phyloP scores from a whole-genome alignment of 1,140 invertebrate genomes.

The Drosophila kepulauana region DNA sequence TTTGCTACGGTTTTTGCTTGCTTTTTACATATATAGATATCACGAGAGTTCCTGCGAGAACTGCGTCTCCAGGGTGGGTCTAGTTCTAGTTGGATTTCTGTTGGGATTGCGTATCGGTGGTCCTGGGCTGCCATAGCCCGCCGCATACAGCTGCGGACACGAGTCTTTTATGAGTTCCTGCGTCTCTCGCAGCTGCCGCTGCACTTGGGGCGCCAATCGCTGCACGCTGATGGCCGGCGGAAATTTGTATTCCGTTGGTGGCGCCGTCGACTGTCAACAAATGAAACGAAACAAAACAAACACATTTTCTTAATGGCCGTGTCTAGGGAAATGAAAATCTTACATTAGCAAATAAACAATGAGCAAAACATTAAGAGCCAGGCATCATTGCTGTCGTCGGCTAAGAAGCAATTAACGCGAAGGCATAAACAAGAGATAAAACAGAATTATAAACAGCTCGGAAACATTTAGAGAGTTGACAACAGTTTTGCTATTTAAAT shows the following conservation, averaged over 20 bases:
- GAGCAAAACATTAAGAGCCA: neutral
- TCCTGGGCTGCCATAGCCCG: conserved; percentile 83
- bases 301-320: neutral
- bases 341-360: neutral
- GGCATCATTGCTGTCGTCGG: neutral
- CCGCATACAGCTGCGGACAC: conserved; percentile 84
- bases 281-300: conserved; percentile 1
- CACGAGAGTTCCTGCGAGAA: conserved; percentile 85
- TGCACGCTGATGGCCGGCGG: conserved; percentile 84
- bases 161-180: conserved; percentile 85
- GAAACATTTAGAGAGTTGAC: no score
- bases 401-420: neutral
- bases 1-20: conserved; percentile 59
- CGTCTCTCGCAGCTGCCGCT: conserved; percentile 84
- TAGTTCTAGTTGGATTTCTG: conserved; percentile 82
- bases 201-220: conserved; percentile 82
- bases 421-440: neutral
- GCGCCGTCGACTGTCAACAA: conserved; percentile 50
- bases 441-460: neutral
- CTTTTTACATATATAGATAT: conserved; percentile 85
- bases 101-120: conserved; percentile 84
- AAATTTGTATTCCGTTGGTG: conserved; percentile 82
- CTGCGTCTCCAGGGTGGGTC: conserved; percentile 85
- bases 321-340: neutral
- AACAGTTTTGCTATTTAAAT: no score